These are phyloP conservation scores for Epistrophe grossulariae DNA, from an alignment of 2,888 invertebrate species.

Conservation along the genomic window DNA sequence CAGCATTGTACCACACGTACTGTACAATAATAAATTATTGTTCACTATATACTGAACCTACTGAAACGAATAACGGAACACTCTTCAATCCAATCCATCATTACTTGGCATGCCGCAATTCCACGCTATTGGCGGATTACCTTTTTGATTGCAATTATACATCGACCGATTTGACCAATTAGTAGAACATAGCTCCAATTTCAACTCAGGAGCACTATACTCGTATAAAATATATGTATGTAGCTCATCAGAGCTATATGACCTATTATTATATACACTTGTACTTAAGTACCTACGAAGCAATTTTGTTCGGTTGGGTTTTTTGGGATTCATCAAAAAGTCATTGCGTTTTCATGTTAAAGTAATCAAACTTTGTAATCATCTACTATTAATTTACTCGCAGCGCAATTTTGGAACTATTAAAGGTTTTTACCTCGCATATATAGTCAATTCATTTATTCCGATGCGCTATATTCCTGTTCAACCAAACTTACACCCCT, in stretches of 20 bases:
- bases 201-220: neutral
- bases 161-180: conserved; percentile 65
- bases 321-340: conserved; percentile 37
- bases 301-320: neutral
- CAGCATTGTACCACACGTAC: neutral
- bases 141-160: conserved; percentile 56
- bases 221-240: neutral
- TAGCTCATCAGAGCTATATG: neutral
- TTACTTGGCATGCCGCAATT: conserved; percentile 48
- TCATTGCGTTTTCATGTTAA: conserved; percentile 40
- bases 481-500: neutral
- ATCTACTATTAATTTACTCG: conserved; percentile 64
- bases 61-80: conserved; percentile 13
- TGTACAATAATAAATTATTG: neutral
- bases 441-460: conserved; percentile 43
- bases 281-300: neutral
- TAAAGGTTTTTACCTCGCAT: conserved; percentile 39
- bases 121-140: conserved; percentile 40
- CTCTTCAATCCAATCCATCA: conserved; percentile 55
- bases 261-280: conserved; percentile 5
- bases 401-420: conserved; percentile 32
- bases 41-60: neutral
- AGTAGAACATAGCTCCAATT: conserved; percentile 28
- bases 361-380: conserved; percentile 74
- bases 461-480: neutral